Evolutionary conservation across 2,888 invertebrate genomes (phyloP), one percentile per base, ranked within the genome.

Genomic region (Chirona hameri): DNA sequence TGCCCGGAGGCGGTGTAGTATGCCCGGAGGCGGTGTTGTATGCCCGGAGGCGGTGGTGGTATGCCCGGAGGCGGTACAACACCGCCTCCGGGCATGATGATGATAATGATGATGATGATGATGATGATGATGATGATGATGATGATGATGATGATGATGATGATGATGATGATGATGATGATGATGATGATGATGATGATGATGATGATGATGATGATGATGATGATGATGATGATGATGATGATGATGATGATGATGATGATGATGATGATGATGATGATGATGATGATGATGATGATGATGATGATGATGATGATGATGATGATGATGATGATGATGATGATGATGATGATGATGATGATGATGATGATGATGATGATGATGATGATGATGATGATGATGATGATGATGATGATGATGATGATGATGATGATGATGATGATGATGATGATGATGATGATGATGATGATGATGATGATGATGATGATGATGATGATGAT

Each of bases 101-200:
- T n/a, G n/a, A n/a, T n/a, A n/a, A n/a, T n/a, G n/a, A n/a, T n/a
- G n/a, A 27, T 79, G 79, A 27, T 79, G 79, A 27, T 79, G 79
- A 27, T 79, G 79, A 27, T 79, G 79, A 79, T 79, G 79, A 79
- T 79, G 79, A 79, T 79, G 79, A 79, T 79, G 79, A 79, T 79
- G 79, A 79, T 79, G 79, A 79, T 79, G 79, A 79, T 79, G 79
- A 79, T 79, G 79, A 79, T 79, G 79, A 79, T 79, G 79, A 79
- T 79, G 79, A 79, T 79, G 79, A 79, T 79, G 79, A 79, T 79
- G 79, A 79, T 79, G 79, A 79, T 79, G 79, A 79, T 79, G 79
- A 79, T 79, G 79, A 79, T 79, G 79, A 79, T 79, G 79, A 79
- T 79, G 79, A 79, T 79, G 79, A 79, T 79, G 79, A 79, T 79